Base-by-base conservation (phyloP, 1,140 invertebrate species). In the Nasonia vitripennis region DNA sequence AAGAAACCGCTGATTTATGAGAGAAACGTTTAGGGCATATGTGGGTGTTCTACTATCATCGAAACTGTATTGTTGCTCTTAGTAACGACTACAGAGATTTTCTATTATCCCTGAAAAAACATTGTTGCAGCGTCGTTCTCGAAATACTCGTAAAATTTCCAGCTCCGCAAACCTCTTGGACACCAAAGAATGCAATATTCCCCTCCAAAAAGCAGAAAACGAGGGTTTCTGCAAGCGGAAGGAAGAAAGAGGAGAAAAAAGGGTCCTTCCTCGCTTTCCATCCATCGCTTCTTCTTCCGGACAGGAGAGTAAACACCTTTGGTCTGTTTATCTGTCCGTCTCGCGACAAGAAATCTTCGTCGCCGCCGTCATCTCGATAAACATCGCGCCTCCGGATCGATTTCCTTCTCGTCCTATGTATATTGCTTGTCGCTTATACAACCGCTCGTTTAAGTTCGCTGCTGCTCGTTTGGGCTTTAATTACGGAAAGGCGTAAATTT, bases 261-360 rank as follows among this genome's bases (percentile, higher is more conserved):
- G 2, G 1, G 2, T 62, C 0, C 20, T 17, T 62, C 55, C 48
- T n/a, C 6, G 20, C 55, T 62, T 62, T 62, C 55, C 55, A 62
- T 62, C 55, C 20, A n/a, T 62, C 55, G 55, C 17, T 62, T 20
- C 55, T 62, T 62, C 55, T 62, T 62, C 20, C 55, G 55, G 55
- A 62, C 55, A 71, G 27, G 68, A 34, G 27, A 71, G 68, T 71
- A 71, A 71, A 71, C 68, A 71, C 68, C 68, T 71, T 27, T 71
- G 68, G 68, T 34, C 31, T 71, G 68, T 71, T 71, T 71, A 71
- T 71, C 68, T 27, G 31, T 14, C 31, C 68, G 68, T 71, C 23
- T 27, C 68, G 68, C 68, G 68, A 62, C 10, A 27, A 71, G 31
- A 34, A 71, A 71, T 71, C 68, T 20, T n/a, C 55, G 20, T 62